phyloP scores from a whole-genome alignment of 2,797 vertebrate species.

The Xenopus petersii region DNA sequence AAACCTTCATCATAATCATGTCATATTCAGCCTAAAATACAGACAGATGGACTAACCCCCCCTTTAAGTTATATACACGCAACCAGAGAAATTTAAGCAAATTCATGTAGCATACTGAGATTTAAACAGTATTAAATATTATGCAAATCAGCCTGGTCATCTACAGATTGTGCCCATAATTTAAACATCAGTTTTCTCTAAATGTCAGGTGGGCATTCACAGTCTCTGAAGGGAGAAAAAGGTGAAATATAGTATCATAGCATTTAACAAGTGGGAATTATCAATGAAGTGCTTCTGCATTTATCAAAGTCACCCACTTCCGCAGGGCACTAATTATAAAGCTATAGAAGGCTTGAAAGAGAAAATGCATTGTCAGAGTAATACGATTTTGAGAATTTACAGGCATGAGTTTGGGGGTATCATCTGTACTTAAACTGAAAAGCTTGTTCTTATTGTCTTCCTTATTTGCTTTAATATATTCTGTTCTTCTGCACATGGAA shows the following conservation, averaged over 20 bases:
- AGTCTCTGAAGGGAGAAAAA: background rate
- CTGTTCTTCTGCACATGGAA: background rate
- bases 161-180: too few relatives aligned
- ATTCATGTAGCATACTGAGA: too few relatives aligned
- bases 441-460: background rate
- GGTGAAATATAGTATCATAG: background rate
- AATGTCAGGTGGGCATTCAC: background rate
- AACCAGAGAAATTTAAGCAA: too few relatives aligned
- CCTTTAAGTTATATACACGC: too few relatives aligned
- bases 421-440: constrained; percentile 3
- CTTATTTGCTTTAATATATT: constrained; percentile 1
- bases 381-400: constrained; percentile 4
- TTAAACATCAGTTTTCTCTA: background rate
- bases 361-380: background rate
- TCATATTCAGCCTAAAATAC: too few relatives aligned
- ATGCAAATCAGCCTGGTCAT: too few relatives aligned
- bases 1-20: too few relatives aligned
- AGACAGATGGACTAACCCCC: too few relatives aligned
- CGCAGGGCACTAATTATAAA: background rate
- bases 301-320: background rate
- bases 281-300: background rate
- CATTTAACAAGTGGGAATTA: constrained; percentile 3
- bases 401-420: background rate
- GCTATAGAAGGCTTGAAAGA: background rate
- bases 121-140: too few relatives aligned